phyloP scores from a whole-genome alignment of 2,113 vertebrate species.

The Archocentrus centrarchus region DNA sequence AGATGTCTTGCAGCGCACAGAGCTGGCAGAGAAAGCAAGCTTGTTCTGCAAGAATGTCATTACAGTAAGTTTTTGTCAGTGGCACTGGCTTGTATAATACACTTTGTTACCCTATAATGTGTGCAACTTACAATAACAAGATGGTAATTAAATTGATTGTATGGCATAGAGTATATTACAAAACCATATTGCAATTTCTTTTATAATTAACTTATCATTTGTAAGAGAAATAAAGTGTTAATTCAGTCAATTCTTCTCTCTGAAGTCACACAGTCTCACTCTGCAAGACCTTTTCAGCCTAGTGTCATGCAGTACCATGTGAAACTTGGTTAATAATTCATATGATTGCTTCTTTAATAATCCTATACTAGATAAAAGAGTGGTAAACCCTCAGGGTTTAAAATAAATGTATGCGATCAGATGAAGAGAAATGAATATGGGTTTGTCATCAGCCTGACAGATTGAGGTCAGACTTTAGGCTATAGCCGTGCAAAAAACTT shows the following conservation, averaged over 20 bases:
- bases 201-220: neutral
- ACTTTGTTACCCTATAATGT: neutral
- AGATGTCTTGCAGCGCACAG: slow-evolving; percentile 14
- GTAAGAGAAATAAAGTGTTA: no score
- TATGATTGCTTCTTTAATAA: slow-evolving; percentile 41
- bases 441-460: slow-evolving; percentile 56
- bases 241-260: neutral
- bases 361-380: slow-evolving; percentile 44
- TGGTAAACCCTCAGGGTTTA: slow-evolving; percentile 30
- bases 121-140: neutral
- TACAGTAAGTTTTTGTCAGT: no score
- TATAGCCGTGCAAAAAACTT: slow-evolving; percentile 32
- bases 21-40: slow-evolving; percentile 18
- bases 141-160: neutral
- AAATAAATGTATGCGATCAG: slow-evolving; percentile 25
- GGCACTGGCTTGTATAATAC: neutral
- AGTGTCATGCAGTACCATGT: neutral
- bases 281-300: neutral
- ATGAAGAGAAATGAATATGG: slow-evolving; percentile 38
- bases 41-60: neutral
- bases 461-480: slow-evolving; percentile 55
- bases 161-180: neutral
- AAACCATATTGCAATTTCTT: neutral
- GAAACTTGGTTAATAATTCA: slow-evolving; percentile 56
- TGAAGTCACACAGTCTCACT: neutral